Conservation (phyloP, 2,888 invertebrate genomes). For the Acanthosepion lycidas region DNA sequence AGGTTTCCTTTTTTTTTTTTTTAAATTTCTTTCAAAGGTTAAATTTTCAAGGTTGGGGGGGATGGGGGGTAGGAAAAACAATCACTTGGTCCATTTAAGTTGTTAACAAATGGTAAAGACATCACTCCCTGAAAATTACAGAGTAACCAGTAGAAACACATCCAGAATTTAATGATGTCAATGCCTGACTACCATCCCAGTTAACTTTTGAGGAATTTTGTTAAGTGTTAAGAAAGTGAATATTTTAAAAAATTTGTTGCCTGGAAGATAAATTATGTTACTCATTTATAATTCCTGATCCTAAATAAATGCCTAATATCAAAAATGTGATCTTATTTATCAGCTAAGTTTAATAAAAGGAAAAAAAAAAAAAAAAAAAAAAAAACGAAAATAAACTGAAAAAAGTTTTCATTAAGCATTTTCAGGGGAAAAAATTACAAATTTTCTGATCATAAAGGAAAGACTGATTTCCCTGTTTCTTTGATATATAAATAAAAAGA, state of each 20-base stretch:
- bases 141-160: slow-evolving; percentile 13
- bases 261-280: neutral
- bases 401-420: neutral
- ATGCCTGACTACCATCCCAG: slow-evolving; percentile 33
- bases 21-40: neutral
- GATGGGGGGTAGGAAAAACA: neutral
- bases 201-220: neutral
- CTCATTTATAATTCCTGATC: neutral
- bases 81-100: slow-evolving; percentile 33
- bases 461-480: too few species aligned
- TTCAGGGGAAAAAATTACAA: neutral
- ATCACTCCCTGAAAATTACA: slow-evolving; percentile 33
- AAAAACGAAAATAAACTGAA: neutral
- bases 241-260: neutral
- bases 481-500: too few species aligned
- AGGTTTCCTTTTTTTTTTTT: neutral
- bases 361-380: too few species aligned
- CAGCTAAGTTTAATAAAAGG: neutral
- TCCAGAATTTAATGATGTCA: neutral
- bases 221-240: neutral
- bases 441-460: neutral
- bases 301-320: neutral
- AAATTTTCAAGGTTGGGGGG: neutral
- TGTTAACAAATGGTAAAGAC: slow-evolving; percentile 9
- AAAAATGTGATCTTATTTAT: too few species aligned